Base-by-base conservation (phyloP, 2,797 vertebrate genomes). In the Anabacerthia variegaticeps region DNA sequence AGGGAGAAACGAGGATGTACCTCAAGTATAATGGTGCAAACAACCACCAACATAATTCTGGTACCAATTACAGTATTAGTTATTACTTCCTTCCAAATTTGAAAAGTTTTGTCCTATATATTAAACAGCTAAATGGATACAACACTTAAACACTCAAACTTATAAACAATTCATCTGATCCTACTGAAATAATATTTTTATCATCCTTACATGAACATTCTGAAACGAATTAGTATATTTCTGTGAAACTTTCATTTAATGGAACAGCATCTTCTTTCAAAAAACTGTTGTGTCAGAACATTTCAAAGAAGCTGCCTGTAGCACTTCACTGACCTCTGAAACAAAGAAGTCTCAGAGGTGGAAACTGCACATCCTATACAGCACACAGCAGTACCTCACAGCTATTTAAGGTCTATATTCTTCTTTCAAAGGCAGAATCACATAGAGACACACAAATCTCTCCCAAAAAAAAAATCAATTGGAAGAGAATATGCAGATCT, bases 391-490 rank as follows among this genome's bases (percentile, higher is more conserved):
- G 28, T 54, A 78, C 19, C 62, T 27, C 51, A 44, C 24, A 69
- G 43, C 14, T 79, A 66, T 48, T 89, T 85, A 71, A 77, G 23
- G 30, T 26, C 48, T 78, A 27, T 28, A 79, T 66, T 87, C 52
- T 87, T 23, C 71, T 87, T 87, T 79, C 61, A 91, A 73, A 92
- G 72, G n/a, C 52, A 92, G 48, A 93, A 85, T 43, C 27, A 69
- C 41, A 67, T 12, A 88, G 24, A 62, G 5, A 54, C 20, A 90
- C 5, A 37, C 8, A 66, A 43, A 39, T 12, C 32, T 73, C 28
- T 69, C 30, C 41, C 41, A 79, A 1, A 52, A 62, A 85, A 85
- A 62, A 85, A 62, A 91, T 63, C 39, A 65, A 5, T 48, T 19
- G 14, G 27, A 86, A 51, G 21, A 52, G 19, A 92, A 51, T n/a